Base-by-base conservation (phyloP, 64 coral and sea anemone genomes). In the Catalaphyllia jardinei region DNA sequence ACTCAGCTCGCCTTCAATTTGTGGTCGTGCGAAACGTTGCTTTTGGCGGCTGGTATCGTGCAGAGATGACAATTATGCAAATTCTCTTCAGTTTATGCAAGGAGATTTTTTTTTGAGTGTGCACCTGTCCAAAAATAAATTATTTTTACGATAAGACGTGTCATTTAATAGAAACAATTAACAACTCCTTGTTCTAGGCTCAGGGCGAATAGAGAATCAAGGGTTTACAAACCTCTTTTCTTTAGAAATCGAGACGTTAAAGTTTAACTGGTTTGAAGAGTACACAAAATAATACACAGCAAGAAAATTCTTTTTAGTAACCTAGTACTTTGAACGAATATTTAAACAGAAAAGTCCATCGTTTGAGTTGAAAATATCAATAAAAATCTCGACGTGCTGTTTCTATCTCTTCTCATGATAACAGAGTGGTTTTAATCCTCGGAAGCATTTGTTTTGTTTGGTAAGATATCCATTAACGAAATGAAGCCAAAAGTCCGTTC, bases 111-210 rank as follows among this genome's bases (percentile, higher is more conserved):
- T 85, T 52, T 84, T 67, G 38, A 85, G 81, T 50, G 19, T 51
- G 63, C 81, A 85, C 81, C 81, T 85, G 81, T 18, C 24, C 22
- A 25, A 85, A 85, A 85, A 85, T 85, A 85, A 85, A 85, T 85
- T 85, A 85, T 64, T 16, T 71, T 13, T 22, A 46, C 25, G 81
- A 67, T 85, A 85, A 85, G 81, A 64, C 81, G 20, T 85, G 81
- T 85, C 81, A 42, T 71, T 85, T 71, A 67, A 50, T 85, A 51
- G 63, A 85, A 85, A 46, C 63, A 71, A 71, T 85, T 71, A 85
- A 51, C 81, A 71, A 52, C 8, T 77, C 74, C 63, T 71, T 51
- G 24, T 51, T 39, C 62, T 49, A 25, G 81, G 24, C 30, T 31
- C 10, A 38, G 4, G 22, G 63, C 62, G 63, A 50, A 85, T 46